A percentile compares a stretch with the other conserved stretches of the same genome.
These are phyloP conservation scores for Machaerirhynchus nigripectus DNA, from an alignment of 2,113 vertebrate genomes.

Conservation along the genomic window DNA sequence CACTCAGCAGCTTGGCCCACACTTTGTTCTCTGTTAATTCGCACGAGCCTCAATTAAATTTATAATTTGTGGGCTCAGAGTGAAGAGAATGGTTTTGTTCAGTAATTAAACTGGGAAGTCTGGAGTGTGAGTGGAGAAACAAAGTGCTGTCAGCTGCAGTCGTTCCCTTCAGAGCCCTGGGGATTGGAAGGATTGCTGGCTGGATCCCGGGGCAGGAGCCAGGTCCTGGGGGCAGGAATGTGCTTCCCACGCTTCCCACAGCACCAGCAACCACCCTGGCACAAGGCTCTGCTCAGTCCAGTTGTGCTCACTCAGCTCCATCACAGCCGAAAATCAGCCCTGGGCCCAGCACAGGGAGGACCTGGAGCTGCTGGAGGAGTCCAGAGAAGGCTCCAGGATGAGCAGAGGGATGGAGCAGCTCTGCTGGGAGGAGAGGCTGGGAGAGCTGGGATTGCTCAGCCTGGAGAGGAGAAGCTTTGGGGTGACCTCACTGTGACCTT, in stretches of 20 bases:
- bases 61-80: neutral
- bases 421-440: neutral
- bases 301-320: neutral
- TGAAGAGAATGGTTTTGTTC: neutral
- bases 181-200: neutral
- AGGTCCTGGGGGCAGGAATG: neutral
- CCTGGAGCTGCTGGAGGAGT: neutral
- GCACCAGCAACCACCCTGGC: neutral
- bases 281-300: neutral
- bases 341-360: neutral
- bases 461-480: neutral
- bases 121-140: neutral
- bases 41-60: neutral
- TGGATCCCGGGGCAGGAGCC: neutral
- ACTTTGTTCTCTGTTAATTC: neutral
- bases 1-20: neutral
- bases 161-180: neutral
- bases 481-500: fast-evolving
- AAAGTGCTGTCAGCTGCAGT: neutral
- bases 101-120: constrained; percentile 1
- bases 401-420: neutral
- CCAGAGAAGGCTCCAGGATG: neutral
- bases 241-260: neutral
- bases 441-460: neutral
- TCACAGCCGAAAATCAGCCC: neutral